A percentile compares a stretch with the other conserved stretches of the same genome.
phyloP scores from a whole-genome alignment of 2,113 vertebrate species.

The Oostethus manadensis region DNA sequence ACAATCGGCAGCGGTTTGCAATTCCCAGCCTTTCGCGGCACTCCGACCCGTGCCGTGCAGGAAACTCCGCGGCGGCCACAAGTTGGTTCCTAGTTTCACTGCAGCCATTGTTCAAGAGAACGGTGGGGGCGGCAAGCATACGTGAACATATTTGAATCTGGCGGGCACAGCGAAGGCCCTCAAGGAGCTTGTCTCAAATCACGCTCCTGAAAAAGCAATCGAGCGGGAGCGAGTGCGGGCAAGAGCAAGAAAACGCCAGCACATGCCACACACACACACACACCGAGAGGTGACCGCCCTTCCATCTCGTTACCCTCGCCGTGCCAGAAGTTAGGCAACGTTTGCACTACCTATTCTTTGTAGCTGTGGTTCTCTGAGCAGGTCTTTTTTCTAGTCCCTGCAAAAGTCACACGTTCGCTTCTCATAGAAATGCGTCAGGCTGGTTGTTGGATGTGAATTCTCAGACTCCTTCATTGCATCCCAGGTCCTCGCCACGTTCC shows the following conservation, averaged over 20 bases:
- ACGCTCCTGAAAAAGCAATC: constrained; percentile 1
- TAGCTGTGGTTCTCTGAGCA: background rate
- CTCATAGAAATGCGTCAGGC: background rate
- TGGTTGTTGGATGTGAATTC: background rate
- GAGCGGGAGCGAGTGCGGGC: background rate
- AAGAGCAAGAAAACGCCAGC: background rate
- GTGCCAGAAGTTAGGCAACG: constrained; percentile 34
- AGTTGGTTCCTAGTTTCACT: background rate
- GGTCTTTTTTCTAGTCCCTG: background rate
- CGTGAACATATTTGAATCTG: no score
- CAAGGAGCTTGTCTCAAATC: background rate
- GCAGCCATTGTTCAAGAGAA: background rate
- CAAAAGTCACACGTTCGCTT: background rate
- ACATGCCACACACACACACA: background rate
- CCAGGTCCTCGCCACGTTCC: background rate
- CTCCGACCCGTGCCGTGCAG: constrained; percentile 17
- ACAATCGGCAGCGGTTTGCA: constrained; percentile 17
- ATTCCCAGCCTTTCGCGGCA: constrained; percentile 17
- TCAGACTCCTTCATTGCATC: no score
- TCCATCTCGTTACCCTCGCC: constrained; percentile 21
- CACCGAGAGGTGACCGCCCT: constrained; percentile 8
- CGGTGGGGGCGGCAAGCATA: no score
- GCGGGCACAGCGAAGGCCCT: constrained; percentile 1
- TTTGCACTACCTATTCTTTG: constrained; percentile 33
- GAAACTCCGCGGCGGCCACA: constrained; percentile 10